Evolutionary conservation across 2,888 invertebrate species (phyloP).

Genomic region (Mythimna impura): DNA sequence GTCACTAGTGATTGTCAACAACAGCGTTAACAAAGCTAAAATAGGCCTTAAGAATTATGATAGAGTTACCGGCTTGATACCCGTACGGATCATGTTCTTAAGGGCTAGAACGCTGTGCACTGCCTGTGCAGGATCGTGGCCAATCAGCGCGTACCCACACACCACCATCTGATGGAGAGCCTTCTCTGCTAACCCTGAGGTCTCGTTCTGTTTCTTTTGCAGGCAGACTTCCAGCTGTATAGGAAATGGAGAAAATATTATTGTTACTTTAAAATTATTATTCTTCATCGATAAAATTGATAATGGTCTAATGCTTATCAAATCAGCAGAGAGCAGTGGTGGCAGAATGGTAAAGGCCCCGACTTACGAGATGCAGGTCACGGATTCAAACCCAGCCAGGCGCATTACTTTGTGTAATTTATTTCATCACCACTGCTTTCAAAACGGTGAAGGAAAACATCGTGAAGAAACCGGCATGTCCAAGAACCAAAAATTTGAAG

Average conservation of each 20-base stretch:
- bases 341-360: no score
- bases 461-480: no score
- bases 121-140: constrained; percentile 85
- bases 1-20: background rate
- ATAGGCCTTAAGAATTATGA: background rate
- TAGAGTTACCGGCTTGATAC: constrained; percentile 78
- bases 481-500: no score
- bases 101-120: constrained; percentile 77
- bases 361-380: no score
- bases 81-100: constrained; percentile 80
- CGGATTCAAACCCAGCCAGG: no score
- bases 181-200: constrained; percentile 82
- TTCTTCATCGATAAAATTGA: no score
- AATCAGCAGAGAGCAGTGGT: no score
- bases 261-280: no score
- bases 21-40: background rate
- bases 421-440: no score
- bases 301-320: no score
- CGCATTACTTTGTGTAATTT: no score
- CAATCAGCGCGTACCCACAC: constrained; percentile 86
- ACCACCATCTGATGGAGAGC: constrained; percentile 87
- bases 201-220: constrained; percentile 75
- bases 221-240: constrained; percentile 79
- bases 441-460: no score
- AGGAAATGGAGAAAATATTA: background rate